Evolutionary conservation across 2,113 vertebrate species (phyloP), one percentile per base, ranked within the genome.

Genomic region (Leucosticte australis): DNA sequence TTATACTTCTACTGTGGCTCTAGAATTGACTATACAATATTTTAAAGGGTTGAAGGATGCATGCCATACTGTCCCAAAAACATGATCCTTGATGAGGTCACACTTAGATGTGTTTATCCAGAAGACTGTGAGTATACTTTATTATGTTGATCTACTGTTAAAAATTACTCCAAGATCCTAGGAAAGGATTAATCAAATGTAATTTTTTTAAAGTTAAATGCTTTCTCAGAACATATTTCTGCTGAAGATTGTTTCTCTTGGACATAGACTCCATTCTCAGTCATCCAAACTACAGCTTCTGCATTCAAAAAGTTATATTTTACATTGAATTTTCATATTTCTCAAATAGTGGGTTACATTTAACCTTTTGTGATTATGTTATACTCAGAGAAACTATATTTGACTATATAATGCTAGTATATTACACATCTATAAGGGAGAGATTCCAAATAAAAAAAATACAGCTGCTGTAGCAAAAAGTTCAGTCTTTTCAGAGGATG

Each of bases 41-140:
- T 79, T 96, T 97, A 69, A 96, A 99, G 99, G 62, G 99, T 99
- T 92, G 99, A 99, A 97, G 99, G 99, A 95, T 99, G 99, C 94
- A 98, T 99, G 94, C 99, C 99, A 5, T 98, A 98, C 59, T 99
- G 99, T 96, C 99, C 99, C 62, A 99, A 98, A 97, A 97, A 97
- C 87, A 99, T 99, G 99, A 98, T 99, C 69, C 98, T 99, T 46
- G 99, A 99, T 98, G 99, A 99, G 83, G 85, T 99, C 95, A 99
- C 99, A 17, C 98, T 98, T 93, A 99, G 99, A 98, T 99, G 99
- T 97, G 99, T 99, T 89, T 99, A 99, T 97, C 98, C 95, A 83
- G 98, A 98, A 97, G 99, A 99, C 95, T 99, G 99, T 99, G 97
- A 99, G 99, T 99, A 71, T 88, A 19, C 28, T 73, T 95, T 47